Percentiles rank a stretch among this genome's conserved stretches.
phyloP scores from a whole-genome alignment of 2,888 invertebrate genomes.

The Megastigmus dorsalis region DNA sequence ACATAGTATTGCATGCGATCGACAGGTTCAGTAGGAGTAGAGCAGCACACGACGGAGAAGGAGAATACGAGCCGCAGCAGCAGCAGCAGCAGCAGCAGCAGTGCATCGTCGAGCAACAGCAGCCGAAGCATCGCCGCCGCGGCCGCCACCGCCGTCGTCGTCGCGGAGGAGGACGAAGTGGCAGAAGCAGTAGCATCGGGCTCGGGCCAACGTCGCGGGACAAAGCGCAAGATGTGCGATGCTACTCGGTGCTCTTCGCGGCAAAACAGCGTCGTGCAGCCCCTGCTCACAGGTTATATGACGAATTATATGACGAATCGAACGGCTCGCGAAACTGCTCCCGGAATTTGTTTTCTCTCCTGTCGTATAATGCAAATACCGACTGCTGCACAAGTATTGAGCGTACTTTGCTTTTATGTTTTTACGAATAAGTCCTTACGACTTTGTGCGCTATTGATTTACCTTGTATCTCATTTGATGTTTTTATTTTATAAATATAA shows the following conservation, averaged over 20 bases:
- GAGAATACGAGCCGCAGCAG: constrained; percentile 7
- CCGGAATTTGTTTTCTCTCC: too few relatives aligned
- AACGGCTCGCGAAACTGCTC: too few relatives aligned
- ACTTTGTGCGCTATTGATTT: too few relatives aligned
- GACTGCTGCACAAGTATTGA: too few relatives aligned
- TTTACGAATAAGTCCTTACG: too few relatives aligned
- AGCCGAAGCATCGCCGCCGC: background rate
- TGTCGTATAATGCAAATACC: too few relatives aligned
- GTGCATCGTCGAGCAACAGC: background rate
- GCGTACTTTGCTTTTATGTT: too few relatives aligned
- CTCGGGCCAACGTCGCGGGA: constrained; percentile 19
- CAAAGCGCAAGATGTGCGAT: constrained; percentile 63
- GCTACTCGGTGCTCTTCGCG: constrained; percentile 74
- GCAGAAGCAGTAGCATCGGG: background rate
- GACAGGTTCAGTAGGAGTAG: constrained; percentile 28
- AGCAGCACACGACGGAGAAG: constrained; percentile 20
- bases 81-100: background rate
- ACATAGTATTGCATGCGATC: constrained; percentile 21
- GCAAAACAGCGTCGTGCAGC: constrained; percentile 91
- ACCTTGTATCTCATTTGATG: too few relatives aligned
- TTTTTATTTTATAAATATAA: too few relatives aligned
- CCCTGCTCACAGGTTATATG: constrained; percentile 94
- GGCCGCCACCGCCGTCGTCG: background rate
- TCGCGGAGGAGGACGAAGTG: background rate
- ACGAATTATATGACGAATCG: too few relatives aligned